phyloP scores from a whole-genome alignment of 2,113 vertebrate genomes.

The Indicator indicator region DNA sequence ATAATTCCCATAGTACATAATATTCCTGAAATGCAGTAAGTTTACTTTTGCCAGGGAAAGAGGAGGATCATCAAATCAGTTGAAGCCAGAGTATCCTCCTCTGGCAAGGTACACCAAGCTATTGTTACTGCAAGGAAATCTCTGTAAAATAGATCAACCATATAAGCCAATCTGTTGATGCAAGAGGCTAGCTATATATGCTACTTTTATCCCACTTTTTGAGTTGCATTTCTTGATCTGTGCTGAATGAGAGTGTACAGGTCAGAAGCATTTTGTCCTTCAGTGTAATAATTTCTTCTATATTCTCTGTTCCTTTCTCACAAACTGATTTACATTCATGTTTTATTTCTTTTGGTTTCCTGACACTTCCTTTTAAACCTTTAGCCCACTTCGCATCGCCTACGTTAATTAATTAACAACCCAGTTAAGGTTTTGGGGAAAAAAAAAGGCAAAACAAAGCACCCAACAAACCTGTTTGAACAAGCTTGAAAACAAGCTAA shows the following conservation, averaged over 20 bases:
- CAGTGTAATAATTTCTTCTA: neutral
- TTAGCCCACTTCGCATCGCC: neutral
- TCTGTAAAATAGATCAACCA: neutral
- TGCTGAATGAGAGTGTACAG: neutral
- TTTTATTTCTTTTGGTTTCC: neutral
- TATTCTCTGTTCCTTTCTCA: neutral
- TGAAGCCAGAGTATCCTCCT: neutral
- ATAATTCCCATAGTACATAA: neutral
- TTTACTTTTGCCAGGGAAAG: neutral
- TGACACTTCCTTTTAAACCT: neutral
- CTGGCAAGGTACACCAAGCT: neutral
- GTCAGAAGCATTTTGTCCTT: neutral
- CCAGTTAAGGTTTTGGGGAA: neutral
- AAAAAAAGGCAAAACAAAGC: neutral
- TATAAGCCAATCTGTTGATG: rapidly evolving
- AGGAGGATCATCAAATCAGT: neutral
- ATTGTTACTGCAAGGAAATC: neutral
- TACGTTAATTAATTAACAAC: neutral
- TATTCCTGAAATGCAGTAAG: neutral
- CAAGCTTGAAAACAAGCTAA: neutral
- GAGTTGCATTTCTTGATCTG: neutral
- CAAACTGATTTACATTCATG: neutral
- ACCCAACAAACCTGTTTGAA: neutral
- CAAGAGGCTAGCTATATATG: neutral
- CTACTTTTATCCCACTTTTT: neutral